Evolutionary conservation across 2,113 vertebrate species (phyloP), one percentile per base, ranked within the genome.

Genomic region (Progne subis): DNA sequence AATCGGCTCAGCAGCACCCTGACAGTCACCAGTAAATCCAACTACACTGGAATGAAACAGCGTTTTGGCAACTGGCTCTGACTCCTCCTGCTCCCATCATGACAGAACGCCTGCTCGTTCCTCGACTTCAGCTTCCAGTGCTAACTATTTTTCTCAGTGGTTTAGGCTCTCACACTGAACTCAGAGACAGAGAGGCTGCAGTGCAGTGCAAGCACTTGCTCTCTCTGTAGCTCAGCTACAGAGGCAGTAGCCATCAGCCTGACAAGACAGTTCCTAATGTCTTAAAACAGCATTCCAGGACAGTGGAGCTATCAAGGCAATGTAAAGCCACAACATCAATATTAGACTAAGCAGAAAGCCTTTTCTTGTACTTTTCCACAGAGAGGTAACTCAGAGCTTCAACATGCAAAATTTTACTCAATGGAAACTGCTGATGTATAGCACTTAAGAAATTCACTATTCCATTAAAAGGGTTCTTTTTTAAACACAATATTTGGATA

Each of bases 41-140:
- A 5, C 34, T n/a, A 25, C 64, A 31, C 5, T 24, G 41, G 52
- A 55, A 55, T 24, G 52, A 79, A 90, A 37, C 28, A 79, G 44
- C n/a, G 34, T 69, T 82, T 78, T 1, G 2, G 50, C 56, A 92
- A 39, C 52, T 34, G 26, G 18, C 14, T 84, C 56, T 86, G 72
- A 32, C 39, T 81, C 19, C 56, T 67, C 34, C 63, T 65, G 67
- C 61, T 88, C 12, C 61, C 26, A 50, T 53, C 49, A 24, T 25
- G 76, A 69, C 12, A 17, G 47, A 74, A 64, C 0, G 2, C 12
- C 50, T 57, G 46, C 52, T 74, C 0, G 0, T 29, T 86, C 52
- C 39, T 84, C 63, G 83, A 34, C 15, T 41, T 37, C 37, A 69
- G 19, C n/a, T 83, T 56, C 63, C 63, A 72, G 9, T 17, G 47